Evolutionary conservation across 2,888 invertebrate genomes (phyloP), one percentile per base, ranked within the genome.

Genomic region (Gryllus longicercus): DNA sequence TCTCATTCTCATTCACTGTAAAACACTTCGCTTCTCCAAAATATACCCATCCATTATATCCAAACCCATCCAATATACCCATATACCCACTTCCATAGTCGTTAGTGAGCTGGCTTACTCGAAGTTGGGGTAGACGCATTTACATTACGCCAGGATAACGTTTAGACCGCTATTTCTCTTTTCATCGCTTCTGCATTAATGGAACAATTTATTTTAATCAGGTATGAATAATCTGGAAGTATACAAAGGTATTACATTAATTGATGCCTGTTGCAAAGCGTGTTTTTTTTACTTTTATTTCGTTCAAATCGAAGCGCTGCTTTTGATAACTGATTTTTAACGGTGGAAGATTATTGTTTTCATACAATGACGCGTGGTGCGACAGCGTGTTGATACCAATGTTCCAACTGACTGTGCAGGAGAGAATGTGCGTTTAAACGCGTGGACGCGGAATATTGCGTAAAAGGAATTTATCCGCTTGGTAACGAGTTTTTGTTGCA

Each of bases 141-240:
- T 63, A 12, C 63, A 63, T 63, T 63, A 63, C 16, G 16, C 63
- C 0, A 16, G 63, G 63, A 8, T 38, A 38, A 38, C 38, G 5
- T 63, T 63, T n/a, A 63, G 63, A 14, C 8, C 16, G 63, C n/a
- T 16, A 63, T 63, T 63, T 63, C n/a, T 16, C 16, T 8, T 63
- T 63, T 63, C 63, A 63, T 63, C 63, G 0, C n/a, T 63, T 63
- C 16, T 4, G 8, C 14, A 63, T 63, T 63, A 63, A 63, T 63
- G 63, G 63, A 63, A 63, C 63, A 63, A 63, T 63, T 63, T 63
- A 63, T 63, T 63, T 63, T 63, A 63, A 63, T 63, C 63, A 63
- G 16, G 63, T 18, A 38, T 18, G 63, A 63, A 18, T 63, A 63
- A 63, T 63, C 16, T 63, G 63, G 63, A 63, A 63, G 63, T 14